A percentile compares a stretch with the other conserved stretches of the same genome.
phyloP scores from a whole-genome alignment of 2,888 invertebrate species.

The Cantharis rufa region DNA sequence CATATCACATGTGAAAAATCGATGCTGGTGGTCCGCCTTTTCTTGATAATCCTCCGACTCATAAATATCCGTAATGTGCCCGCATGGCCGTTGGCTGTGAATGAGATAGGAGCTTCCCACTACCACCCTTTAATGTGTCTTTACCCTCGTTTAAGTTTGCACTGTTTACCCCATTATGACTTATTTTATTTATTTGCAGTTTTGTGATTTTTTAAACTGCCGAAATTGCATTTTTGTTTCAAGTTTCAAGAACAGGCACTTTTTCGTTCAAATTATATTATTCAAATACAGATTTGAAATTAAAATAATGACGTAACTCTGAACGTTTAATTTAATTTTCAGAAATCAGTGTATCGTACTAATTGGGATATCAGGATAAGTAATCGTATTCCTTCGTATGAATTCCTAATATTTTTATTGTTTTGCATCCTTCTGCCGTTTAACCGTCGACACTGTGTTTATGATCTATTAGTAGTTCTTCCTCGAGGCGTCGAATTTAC shows the following conservation, averaged over 20 bases:
- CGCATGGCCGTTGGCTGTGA: constrained; percentile 56
- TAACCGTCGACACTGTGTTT: not conserved
- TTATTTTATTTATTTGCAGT: constrained; percentile 25
- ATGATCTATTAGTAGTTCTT: not conserved
- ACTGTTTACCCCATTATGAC: constrained; percentile 37
- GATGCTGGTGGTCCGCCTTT: constrained; percentile 54
- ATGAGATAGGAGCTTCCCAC: constrained; percentile 49
- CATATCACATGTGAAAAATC: constrained; percentile 53
- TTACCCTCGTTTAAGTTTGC: constrained; percentile 29
- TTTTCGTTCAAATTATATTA: not conserved
- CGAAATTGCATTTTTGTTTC: constrained; percentile 1
- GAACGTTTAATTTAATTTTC: not conserved
- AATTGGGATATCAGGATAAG: not conserved
- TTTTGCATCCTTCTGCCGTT: not conserved
- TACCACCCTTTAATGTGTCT: constrained; percentile 37
- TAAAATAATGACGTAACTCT: not conserved
- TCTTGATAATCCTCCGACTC: constrained; percentile 53
- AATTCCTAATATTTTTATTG: not conserved
- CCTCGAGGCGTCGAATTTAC: not conserved
- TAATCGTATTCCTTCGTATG: not conserved
- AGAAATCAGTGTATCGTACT: not conserved
- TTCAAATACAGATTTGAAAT: not conserved
- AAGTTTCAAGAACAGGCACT: not conserved
- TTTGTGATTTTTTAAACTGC: constrained; percentile 1
- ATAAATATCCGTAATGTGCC: constrained; percentile 56